Evolutionary conservation across 2,113 vertebrate species (phyloP), one percentile per base, ranked within the genome.

Genomic region (Ochotona curzoniae): DNA sequence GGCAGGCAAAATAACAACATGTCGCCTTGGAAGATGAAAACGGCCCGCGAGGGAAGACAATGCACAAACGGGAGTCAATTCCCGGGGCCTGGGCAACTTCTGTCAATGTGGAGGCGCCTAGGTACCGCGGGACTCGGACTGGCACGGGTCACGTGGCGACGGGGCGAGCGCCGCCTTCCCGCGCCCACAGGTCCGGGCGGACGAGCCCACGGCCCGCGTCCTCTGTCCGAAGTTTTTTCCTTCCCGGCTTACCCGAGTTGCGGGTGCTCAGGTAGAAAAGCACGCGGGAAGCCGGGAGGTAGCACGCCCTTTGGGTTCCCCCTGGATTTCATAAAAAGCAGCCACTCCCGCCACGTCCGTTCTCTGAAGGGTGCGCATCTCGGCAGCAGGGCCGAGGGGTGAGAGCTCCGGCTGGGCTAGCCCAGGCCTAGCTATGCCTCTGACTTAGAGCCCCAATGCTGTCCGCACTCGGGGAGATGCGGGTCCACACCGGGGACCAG

Each of bases 51-150:
- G 83, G 61, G 93, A 97, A 66, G 95, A 96, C 94, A 91, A 98
- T 97, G 97, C 97, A 94, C 91, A 97, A 94, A 97, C 97, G 96
- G 95, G 83, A 96, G 96, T 95, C 97, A 97, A 98, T 97, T 96
- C 90, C 2, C 96, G 96, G 87, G 74, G 85, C 80, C 89, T 94
- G 93, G 90, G 1, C 66, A 93, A 97, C 96, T 97, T 98, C 96
- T 84, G 81, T 93, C 89, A 79, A 93, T 47, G 70, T 80, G 32
- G 47, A 44, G 3, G 83, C 44, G 76, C 84, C 91, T 89, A 95
- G 95, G 83, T 96, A 51, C 82, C 2, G 3, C 83, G 92, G 81
- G 83, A 61, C 89, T 95, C 76, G 8, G 15, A 75, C 1, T 32
- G 84, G 81, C 66, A 26, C 3, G 2, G 44, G 83, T 49, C 91